Conservation (phyloP, 2,113 vertebrate species). For the Barbus barbus region DNA sequence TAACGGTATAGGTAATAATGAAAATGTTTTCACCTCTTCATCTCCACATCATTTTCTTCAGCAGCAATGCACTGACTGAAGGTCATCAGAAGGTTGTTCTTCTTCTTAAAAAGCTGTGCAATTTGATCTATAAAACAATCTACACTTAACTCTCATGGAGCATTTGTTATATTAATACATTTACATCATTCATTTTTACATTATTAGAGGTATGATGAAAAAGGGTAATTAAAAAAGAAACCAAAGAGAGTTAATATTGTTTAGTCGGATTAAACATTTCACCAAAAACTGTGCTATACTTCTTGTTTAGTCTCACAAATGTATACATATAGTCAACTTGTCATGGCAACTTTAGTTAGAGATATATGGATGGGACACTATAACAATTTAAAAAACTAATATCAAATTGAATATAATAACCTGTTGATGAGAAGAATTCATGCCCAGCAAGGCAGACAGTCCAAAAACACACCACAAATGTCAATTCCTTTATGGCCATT, state of each 20-base stretch:
- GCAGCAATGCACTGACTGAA: slow-evolving; percentile 29
- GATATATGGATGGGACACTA: background rate
- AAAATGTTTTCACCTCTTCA: background rate
- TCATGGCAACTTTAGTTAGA: background rate
- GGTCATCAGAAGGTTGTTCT: slow-evolving; percentile 30
- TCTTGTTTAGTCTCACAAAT: background rate
- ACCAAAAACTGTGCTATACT: too few relatives aligned
- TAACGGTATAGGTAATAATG: too few relatives aligned
- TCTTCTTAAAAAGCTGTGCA: slow-evolving; percentile 3
- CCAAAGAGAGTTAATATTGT: background rate
- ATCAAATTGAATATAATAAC: too few relatives aligned
- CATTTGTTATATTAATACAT: background rate
- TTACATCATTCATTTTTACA: too few relatives aligned
- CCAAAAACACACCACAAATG: background rate
- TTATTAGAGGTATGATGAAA: background rate
- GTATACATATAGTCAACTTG: background rate
- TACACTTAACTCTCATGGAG: background rate
- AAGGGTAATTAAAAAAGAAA: background rate
- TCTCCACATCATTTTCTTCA: slow-evolving; percentile 16
- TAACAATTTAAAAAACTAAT: too few relatives aligned
- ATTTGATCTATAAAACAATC: slow-evolving; percentile 30
- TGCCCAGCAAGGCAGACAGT: background rate
- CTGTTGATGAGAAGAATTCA: slow-evolving; percentile 52
- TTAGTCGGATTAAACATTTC: background rate
- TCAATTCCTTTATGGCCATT: background rate